Percentiles rank a stretch among this genome's conserved stretches.
Evolutionary conservation across 2,797 vertebrate species (phyloP).

Genomic region (Borostomias antarcticus): DNA sequence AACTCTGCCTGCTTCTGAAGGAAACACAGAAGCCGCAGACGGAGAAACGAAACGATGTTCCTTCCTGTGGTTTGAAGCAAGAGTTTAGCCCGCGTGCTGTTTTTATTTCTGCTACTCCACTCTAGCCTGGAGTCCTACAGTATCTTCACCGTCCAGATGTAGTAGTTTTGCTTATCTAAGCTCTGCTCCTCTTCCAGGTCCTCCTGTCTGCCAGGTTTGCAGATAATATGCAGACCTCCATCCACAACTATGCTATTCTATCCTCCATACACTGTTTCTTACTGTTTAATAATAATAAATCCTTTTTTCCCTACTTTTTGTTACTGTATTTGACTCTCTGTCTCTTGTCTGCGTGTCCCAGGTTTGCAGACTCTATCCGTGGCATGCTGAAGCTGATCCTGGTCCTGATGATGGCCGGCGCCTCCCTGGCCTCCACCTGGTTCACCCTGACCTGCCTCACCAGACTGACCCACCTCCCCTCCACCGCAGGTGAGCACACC

Average conservation of each 20-base stretch:
- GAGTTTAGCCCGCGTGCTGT: background rate
- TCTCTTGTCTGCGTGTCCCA: constrained; percentile 51
- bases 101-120: background rate
- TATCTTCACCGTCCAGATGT: too few relatives aligned
- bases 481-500: constrained; percentile 86
- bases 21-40: constrained; percentile 36
- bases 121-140: too few relatives aligned
- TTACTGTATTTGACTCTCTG: background rate
- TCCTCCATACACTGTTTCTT: too few relatives aligned
- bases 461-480: constrained; percentile 90
- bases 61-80: too few relatives aligned
- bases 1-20: constrained; percentile 9
- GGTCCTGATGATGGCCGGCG: constrained; percentile 93
- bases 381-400: constrained; percentile 97
- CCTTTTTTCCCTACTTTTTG: background rate
- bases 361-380: constrained; percentile 97
- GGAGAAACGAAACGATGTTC: too few relatives aligned
- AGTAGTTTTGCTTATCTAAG: too few relatives aligned
- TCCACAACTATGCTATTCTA: too few relatives aligned
- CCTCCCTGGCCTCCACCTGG: constrained; percentile 93
- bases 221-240: too few relatives aligned
- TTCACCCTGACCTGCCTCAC: constrained; percentile 94
- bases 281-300: too few relatives aligned
- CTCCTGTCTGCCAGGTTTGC: too few relatives aligned
- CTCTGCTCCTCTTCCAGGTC: too few relatives aligned